phyloP scores from a whole-genome alignment of 1,140 invertebrate genomes.

The Neotoxoptera formosana region DNA sequence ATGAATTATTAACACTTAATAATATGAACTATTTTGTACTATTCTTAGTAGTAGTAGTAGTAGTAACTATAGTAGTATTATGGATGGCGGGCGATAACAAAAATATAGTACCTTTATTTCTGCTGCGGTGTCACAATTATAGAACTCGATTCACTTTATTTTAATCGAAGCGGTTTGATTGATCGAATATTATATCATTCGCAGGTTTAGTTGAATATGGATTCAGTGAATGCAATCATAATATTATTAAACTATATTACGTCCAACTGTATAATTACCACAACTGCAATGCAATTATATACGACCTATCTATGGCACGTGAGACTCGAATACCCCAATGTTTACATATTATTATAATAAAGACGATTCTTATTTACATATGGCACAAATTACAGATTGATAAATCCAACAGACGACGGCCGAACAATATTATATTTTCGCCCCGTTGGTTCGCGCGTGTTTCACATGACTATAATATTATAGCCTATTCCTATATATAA shows the following conservation, averaged over 20 bases:
- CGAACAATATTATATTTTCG: conserved; percentile 14
- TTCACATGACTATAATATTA: background rate
- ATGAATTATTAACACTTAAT: background rate
- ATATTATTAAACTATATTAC: background rate
- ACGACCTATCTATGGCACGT: background rate
- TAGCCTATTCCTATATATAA: background rate
- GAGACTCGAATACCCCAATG: background rate
- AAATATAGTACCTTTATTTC: background rate
- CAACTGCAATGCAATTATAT: background rate
- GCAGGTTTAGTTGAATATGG: background rate
- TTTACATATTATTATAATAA: background rate
- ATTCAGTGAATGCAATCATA: background rate
- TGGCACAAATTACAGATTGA: background rate
- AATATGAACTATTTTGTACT: no score
- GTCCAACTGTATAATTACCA: background rate
- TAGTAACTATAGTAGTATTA: background rate
- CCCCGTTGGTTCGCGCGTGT: background rate
- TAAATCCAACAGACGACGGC: conserved; percentile 32
- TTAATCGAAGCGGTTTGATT: background rate
- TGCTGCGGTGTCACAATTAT: background rate
- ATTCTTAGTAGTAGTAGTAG: no score
- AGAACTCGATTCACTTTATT: background rate
- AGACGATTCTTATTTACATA: background rate
- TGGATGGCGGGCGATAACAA: background rate
- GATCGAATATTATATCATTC: background rate